These are phyloP conservation scores for Hydropotes inermis DNA, from an alignment of 2,113 vertebrate species.

Conservation along the genomic window DNA sequence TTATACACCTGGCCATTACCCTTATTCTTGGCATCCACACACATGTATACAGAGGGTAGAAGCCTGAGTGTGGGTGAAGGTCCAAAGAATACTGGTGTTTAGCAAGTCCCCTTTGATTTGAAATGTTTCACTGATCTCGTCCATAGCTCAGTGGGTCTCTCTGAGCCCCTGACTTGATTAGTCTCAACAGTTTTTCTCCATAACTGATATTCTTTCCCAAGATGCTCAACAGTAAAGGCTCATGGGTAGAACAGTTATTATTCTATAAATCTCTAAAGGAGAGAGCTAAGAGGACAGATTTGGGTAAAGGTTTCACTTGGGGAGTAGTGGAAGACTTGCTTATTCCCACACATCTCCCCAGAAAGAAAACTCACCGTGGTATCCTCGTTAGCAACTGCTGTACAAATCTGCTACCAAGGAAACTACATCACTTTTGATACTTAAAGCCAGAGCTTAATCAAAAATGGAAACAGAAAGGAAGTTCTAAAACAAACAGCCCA, in stretches of 20 bases:
- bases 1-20: neutral
- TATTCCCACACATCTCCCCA: slow-evolving; percentile 17
- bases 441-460: slow-evolving; percentile 45
- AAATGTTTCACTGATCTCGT: neutral
- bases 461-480: slow-evolving; percentile 55
- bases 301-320: neutral
- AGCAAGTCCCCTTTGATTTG: neutral
- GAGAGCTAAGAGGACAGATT: neutral
- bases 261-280: neutral
- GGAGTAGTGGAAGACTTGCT: neutral
- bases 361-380: slow-evolving; percentile 38
- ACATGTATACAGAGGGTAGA: neutral
- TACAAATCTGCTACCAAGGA: slow-evolving; percentile 52
- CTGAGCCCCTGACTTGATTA: neutral
- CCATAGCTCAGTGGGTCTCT: neutral
- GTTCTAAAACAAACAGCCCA: slow-evolving; percentile 16
- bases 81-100: neutral
- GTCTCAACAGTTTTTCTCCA: neutral
- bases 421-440: slow-evolving; percentile 40
- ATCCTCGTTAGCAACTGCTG: slow-evolving; percentile 49
- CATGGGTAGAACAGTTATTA: neutral
- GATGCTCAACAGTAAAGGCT: neutral
- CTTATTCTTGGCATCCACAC: neutral
- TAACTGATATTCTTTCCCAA: neutral
- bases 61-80: neutral